Base-by-base conservation (phyloP, 53 echinoderm and acorn worm species). In the Patiria pectinifera region DNA sequence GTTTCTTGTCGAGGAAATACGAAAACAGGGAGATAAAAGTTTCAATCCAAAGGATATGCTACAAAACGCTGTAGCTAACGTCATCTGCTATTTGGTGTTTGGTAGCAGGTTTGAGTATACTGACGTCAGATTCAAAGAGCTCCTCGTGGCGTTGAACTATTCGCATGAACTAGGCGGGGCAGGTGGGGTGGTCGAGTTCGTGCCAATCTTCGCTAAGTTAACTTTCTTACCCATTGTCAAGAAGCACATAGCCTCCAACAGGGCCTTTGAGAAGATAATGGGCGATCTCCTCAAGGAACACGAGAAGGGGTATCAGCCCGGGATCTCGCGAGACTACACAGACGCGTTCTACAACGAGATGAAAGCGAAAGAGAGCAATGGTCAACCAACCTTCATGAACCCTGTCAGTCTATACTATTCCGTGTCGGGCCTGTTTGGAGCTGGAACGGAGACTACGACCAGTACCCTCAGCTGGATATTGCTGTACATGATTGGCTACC, bases 401-500 rank as follows among this genome's bases (percentile, higher is more conserved):
- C 76, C 76, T 23, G 25, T 25, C 25, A 76, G 35, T 12, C 35
- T 76, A 11, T 35, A 11, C 76, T n/a, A 35, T n/a, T 25, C 35
- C 35, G 76, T 76, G 76, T 24, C 76, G 7, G 76, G 35, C 24
- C 35, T 76, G 76, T 76, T 76, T 24, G 76, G 76, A 4, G 76
- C 76, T 76, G 76, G 76, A 76, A 25, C 76, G 23, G 76, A 76
- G 35, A 76, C 76, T 35, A 76, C 76, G 11, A 76, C 76, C 35
- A 76, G 18, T 24, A 76, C 76, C 35, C 26, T 76, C 76, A 0
- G 25, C 10, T 76, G 76, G 76, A n/a, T 24, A 2, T 25, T 76
- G 76, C 24, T 83, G 60, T 59, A 60, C 18, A 48, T 83, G 25
- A 58, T 83, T 18, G 83, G 21, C 47, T 60, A 93, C 76, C 93